Percentiles rank a stretch among this genome's conserved stretches.
Evolutionary conservation across 2,888 invertebrate species (phyloP).

Genomic region (Synanthedon myopaeformis): DNA sequence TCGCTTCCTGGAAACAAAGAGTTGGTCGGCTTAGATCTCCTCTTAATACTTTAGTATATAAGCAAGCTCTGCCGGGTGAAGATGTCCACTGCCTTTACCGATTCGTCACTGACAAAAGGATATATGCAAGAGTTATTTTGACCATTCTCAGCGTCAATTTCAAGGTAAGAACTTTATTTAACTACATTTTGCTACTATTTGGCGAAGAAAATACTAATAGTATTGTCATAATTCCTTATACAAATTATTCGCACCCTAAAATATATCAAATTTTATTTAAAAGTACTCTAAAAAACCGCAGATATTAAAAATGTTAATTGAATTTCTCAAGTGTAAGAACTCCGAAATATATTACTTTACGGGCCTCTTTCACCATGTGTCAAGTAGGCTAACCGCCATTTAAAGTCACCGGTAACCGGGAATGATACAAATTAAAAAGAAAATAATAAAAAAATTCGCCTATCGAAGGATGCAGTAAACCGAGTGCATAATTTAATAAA

Average conservation of each 20-base stretch:
- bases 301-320: not conserved
- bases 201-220: too few relatives aligned
- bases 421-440: too few relatives aligned
- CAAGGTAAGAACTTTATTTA: conserved; percentile 63
- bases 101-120: conserved; percentile 84
- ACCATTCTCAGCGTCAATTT: conserved; percentile 84
- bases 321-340: not conserved
- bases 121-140: conserved; percentile 84
- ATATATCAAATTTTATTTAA: not conserved
- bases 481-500: too few relatives aligned
- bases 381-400: too few relatives aligned
- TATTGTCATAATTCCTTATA: too few relatives aligned
- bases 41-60: conserved; percentile 88
- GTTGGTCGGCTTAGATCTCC: conserved; percentile 85
- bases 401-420: too few relatives aligned
- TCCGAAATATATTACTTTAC: too few relatives aligned
- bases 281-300: not conserved
- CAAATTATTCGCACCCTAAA: too few relatives aligned
- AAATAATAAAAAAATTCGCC: too few relatives aligned
- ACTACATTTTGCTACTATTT: not conserved
- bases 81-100: conserved; percentile 86
- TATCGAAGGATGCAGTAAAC: too few relatives aligned
- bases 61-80: conserved; percentile 77
- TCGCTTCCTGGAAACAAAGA: conserved; percentile 85
- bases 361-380: too few relatives aligned